phyloP scores from a whole-genome alignment of 2,113 vertebrate species.

The Poeciliopsis turrubarensis region DNA sequence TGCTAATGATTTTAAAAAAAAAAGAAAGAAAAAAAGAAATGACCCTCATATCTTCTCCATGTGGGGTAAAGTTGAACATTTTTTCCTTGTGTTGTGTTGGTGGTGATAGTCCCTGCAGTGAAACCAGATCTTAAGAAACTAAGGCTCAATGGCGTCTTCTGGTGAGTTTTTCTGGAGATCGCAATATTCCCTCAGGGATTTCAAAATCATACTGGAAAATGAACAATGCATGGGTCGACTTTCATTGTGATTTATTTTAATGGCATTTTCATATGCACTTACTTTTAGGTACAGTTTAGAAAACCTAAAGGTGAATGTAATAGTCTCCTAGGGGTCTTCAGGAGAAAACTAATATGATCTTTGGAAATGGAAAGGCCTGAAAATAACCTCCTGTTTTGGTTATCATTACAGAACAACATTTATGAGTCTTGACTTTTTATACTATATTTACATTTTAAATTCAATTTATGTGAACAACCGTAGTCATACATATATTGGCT shows the following conservation, averaged over 20 bases:
- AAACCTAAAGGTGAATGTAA: slow-evolving; percentile 68
- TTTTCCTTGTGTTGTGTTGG: slow-evolving; percentile 33
- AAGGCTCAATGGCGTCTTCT: slow-evolving; percentile 39
- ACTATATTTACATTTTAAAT: background rate
- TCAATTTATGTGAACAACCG: background rate
- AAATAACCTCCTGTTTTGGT: background rate
- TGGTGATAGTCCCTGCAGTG: slow-evolving; percentile 42
- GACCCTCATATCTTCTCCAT: slow-evolving; percentile 25
- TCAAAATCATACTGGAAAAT: slow-evolving; percentile 57
- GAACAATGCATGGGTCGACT: slow-evolving; percentile 67
- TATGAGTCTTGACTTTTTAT: background rate
- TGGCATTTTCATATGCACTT: slow-evolving; percentile 69
- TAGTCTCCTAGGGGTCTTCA: slow-evolving; percentile 62
- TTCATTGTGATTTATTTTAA: slow-evolving; percentile 71
- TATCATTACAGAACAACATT: background rate
- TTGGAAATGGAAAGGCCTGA: slow-evolving; percentile 39
- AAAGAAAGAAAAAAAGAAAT: background rate
- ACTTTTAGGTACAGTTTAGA: slow-evolving; percentile 69
- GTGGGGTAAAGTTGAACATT: slow-evolving; percentile 39
- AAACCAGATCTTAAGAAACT: slow-evolving; percentile 50
- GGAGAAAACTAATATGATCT: slow-evolving; percentile 34
- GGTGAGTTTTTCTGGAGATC: slow-evolving; percentile 16
- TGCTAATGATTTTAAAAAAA: slow-evolving; percentile 49
- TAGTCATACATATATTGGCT: background rate
- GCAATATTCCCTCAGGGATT: slow-evolving; percentile 40